phyloP scores from a whole-genome alignment of 2,113 vertebrate species.

The Seriola quinqueradiata region DNA sequence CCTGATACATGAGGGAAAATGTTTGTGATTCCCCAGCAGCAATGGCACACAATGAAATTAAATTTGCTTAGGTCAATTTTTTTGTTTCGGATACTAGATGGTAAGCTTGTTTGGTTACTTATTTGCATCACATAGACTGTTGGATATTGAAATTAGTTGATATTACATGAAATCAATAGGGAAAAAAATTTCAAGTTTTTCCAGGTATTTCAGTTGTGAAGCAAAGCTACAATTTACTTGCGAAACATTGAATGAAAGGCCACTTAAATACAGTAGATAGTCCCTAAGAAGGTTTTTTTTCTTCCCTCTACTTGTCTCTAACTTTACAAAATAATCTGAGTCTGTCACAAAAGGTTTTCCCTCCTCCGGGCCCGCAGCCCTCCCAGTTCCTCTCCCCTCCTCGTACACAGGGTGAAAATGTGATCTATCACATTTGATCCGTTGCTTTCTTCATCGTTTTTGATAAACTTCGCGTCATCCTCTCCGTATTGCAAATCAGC shows the following conservation, averaged over 20 bases:
- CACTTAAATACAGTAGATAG: constrained; percentile 36
- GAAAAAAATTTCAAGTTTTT: neutral
- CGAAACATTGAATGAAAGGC: constrained; percentile 32
- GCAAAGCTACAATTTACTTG: too few relatives aligned
- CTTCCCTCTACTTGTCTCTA: constrained; percentile 18
- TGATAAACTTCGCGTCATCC: constrained; percentile 31
- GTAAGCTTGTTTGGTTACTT: neutral
- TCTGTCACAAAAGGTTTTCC: constrained; percentile 9
- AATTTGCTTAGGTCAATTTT: neutral
- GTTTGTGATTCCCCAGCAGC: neutral
- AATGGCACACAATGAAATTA: neutral
- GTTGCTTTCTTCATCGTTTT: constrained; percentile 21
- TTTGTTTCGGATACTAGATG: neutral
- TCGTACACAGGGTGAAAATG: neutral
- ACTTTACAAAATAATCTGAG: constrained; percentile 18
- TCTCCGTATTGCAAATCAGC: constrained; percentile 28
- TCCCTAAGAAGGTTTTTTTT: constrained; percentile 15
- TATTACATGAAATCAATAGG: neutral
- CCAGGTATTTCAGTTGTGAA: neutral
- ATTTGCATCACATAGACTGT: neutral
- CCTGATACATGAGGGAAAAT: neutral
- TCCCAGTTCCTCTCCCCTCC: neutral
- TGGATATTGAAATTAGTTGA: neutral
- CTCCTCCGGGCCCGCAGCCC: neutral
- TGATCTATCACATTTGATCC: constrained; percentile 9